Evolutionary conservation across 2,797 vertebrate genomes (phyloP), one percentile per base, ranked within the genome.

Genomic region (Galago senegalensis): DNA sequence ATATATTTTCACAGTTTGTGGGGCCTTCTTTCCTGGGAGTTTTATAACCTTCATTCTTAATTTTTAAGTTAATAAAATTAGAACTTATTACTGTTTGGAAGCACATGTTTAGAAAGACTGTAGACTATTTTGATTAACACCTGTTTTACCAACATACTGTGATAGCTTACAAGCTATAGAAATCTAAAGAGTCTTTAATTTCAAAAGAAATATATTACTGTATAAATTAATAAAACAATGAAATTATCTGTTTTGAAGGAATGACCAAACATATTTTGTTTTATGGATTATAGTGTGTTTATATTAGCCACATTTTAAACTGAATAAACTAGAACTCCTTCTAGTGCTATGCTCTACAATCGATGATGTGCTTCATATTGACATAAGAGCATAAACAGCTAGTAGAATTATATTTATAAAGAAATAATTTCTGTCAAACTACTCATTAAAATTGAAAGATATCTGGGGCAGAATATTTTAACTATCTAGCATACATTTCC

Each of bases 141-240:
- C 17, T 61, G 3, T 43, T 29, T 53, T 77, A 75, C 34, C 49
- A 93, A 91, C 7, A 69, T 58, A 72, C 29, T 53, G 7, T 88
- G 56, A 81, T 49, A 31, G 31, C 61, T 88, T 87, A 20, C 0
- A 40, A 53, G 23, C 2, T 27, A 5, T 27, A 63, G 31, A 53
- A 85, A 49, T 80, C 43, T 46, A 21, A 84, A 89, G 29, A 9
- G 7, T 79, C n/a, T 89, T 96, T 93, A 79, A 89, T 91, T 34
- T 91, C 21, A 86, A 93, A 89, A 81, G 46, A 96, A 83, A 81
- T 87, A 11, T 3, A 40, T 72, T 82, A 56, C 61, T 67, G 27
- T 17, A 63, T 63, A 83, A 46, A 87, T 40, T 40, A 85, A 46
- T 58, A 69, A 94, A 84, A 82, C 29, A 61, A 20, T 70, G 63